A percentile compares a stretch with the other conserved stretches of the same genome.
Evolutionary conservation across 2,797 vertebrate genomes (phyloP).

Genomic region (Poecilia picta): DNA sequence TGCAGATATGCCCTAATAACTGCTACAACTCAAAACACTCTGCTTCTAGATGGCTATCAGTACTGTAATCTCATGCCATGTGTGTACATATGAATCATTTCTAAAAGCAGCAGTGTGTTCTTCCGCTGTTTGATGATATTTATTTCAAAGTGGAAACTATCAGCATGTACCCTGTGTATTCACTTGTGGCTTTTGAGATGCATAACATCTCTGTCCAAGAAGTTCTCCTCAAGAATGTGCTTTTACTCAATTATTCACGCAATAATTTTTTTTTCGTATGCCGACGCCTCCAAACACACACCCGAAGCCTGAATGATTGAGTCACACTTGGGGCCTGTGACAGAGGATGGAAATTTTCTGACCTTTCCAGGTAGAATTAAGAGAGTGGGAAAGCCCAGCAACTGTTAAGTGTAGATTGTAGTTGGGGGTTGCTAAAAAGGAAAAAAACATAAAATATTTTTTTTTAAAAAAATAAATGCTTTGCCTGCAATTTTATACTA

Average conservation of each 20-base stretch:
- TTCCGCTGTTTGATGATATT: not conserved
- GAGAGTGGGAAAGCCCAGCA: not conserved
- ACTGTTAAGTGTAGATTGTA: not conserved
- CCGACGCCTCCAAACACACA: not conserved
- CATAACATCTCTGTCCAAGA: not conserved
- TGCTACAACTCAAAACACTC: slow-evolving; percentile 10
- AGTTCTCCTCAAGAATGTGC: not conserved
- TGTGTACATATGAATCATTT: not conserved
- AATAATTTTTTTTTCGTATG: not conserved
- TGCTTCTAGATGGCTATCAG: slow-evolving; percentile 42
- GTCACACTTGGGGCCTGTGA: not conserved
- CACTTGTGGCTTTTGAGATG: not conserved
- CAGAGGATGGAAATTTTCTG: not conserved
- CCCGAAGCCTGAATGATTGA: not conserved
- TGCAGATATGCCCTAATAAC: not conserved
- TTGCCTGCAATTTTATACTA: not conserved
- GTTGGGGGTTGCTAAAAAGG: not conserved
- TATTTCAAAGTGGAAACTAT: not conserved
- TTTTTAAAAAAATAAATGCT: not conserved
- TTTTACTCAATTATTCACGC: not conserved
- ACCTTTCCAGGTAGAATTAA: not conserved
- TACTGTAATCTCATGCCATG: slow-evolving; percentile 25
- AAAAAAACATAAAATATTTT: not conserved
- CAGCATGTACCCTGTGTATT: not conserved
- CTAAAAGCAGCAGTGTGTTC: not conserved